These are phyloP conservation scores for Ditylenchus dipsaci DNA, from an alignment of 1,140 invertebrate species.

Conservation along the genomic window DNA sequence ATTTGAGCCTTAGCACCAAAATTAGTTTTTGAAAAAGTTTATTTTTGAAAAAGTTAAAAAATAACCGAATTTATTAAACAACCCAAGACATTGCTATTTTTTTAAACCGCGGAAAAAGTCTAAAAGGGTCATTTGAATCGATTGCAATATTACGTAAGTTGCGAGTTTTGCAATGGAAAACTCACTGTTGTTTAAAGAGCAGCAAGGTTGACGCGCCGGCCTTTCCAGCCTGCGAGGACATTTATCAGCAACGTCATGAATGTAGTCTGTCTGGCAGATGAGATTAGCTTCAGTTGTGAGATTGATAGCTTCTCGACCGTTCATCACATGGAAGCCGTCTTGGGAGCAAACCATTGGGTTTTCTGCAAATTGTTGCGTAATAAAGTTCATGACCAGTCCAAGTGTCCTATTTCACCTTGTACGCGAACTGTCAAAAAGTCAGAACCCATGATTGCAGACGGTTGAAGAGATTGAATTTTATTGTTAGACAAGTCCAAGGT, in stretches of 20 bases:
- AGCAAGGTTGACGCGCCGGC: constrained; percentile 32
- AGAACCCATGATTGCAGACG: constrained; percentile 44
- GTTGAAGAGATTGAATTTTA: constrained; percentile 49
- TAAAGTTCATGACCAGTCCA: too few species aligned
- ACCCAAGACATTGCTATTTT: too few species aligned
- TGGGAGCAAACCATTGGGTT: constrained; percentile 56
- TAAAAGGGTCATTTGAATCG: too few species aligned
- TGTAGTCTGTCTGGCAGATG: constrained; percentile 52
- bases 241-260: constrained; percentile 37
- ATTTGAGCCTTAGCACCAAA: too few species aligned
- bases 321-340: constrained; percentile 57
- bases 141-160: not conserved
- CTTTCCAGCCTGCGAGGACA: constrained; percentile 41
- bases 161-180: not conserved
- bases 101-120: too few species aligned
- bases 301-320: constrained; percentile 54
- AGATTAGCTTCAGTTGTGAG: constrained; percentile 54
- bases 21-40: too few species aligned
- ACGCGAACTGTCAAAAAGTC: constrained; percentile 55
- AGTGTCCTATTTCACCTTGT: constrained; percentile 37
- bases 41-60: too few species aligned
- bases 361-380: too few species aligned
- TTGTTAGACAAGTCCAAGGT: constrained; percentile 54
- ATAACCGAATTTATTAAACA: too few species aligned
- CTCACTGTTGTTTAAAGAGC: constrained; percentile 6